Conservation (phyloP, 2,113 vertebrate species). For the Heloderma charlesbogerti region DNA sequence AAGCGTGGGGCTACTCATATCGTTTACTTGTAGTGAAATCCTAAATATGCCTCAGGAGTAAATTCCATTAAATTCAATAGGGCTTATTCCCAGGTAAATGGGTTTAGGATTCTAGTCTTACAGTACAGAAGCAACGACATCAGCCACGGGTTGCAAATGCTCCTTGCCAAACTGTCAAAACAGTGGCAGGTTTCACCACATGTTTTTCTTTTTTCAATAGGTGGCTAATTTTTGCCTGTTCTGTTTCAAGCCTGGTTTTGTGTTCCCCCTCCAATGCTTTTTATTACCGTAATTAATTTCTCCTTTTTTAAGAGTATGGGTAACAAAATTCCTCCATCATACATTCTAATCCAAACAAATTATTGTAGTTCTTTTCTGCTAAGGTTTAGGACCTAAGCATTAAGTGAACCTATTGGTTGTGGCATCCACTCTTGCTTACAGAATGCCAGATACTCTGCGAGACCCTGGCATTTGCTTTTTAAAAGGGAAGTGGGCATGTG, state of each 20-base stretch:
- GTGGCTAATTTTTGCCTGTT: neutral
- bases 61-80: neutral
- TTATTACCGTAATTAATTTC: neutral
- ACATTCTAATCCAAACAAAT: neutral
- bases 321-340: neutral
- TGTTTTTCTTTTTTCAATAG: neutral
- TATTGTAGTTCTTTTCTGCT: too few species aligned
- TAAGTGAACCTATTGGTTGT: neutral
- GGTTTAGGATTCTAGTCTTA: neutral
- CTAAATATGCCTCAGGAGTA: neutral
- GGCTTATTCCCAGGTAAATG: neutral
- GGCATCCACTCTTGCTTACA: neutral
- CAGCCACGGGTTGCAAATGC: neutral
- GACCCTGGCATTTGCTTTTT: neutral
- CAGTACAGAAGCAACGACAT: neutral
- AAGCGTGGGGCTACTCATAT: neutral
- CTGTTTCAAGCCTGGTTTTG: neutral
- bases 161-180: neutral
- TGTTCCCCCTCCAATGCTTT: neutral
- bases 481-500: neutral
- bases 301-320: neutral
- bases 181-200: too few species aligned
- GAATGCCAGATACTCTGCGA: neutral
- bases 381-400: neutral
- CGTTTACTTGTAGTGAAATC: neutral